These are phyloP conservation scores for Amphipoea oculea DNA, from an alignment of 2,888 invertebrate species.

Conservation along the genomic window DNA sequence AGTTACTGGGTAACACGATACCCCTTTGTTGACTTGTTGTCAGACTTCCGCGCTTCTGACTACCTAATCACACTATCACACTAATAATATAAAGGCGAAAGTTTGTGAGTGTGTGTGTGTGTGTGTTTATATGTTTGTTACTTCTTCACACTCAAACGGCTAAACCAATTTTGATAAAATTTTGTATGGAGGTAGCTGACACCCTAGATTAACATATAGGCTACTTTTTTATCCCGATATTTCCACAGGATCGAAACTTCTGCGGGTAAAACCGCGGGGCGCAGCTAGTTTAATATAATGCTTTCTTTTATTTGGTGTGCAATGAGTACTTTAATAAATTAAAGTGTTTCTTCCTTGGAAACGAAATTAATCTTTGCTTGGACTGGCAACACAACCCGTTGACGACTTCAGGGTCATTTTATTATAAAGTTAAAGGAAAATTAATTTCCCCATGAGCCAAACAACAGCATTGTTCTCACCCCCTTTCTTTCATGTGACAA, in stretches of 20 bases:
- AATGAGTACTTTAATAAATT: not conserved
- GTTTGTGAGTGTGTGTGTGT: too few species aligned
- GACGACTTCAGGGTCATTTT: not conserved
- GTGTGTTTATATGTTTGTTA: too few species aligned
- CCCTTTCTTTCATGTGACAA: slow-evolving; percentile 34
- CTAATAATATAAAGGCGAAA: too few species aligned
- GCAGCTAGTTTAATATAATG: too few species aligned
- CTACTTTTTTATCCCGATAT: too few species aligned
- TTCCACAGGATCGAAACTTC: too few species aligned
- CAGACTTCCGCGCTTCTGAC: not conserved
- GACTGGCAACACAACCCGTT: not conserved
- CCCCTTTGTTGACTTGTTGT: not conserved
- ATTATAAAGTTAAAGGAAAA: too few species aligned
- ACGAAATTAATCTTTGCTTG: not conserved
- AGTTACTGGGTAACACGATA: not conserved
- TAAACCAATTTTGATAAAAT: too few species aligned
- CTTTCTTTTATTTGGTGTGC: not conserved
- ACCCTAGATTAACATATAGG: too few species aligned
- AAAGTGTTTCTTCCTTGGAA: not conserved
- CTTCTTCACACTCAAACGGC: too few species aligned
- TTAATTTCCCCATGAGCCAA: slow-evolving; percentile 6
- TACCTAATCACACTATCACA: not conserved
- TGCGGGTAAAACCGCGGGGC: too few species aligned
- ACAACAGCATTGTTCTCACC: slow-evolving; percentile 44
- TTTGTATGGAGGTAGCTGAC: too few species aligned